phyloP scores from a whole-genome alignment of 2,113 vertebrate species.

The Catharus fuscescens region DNA sequence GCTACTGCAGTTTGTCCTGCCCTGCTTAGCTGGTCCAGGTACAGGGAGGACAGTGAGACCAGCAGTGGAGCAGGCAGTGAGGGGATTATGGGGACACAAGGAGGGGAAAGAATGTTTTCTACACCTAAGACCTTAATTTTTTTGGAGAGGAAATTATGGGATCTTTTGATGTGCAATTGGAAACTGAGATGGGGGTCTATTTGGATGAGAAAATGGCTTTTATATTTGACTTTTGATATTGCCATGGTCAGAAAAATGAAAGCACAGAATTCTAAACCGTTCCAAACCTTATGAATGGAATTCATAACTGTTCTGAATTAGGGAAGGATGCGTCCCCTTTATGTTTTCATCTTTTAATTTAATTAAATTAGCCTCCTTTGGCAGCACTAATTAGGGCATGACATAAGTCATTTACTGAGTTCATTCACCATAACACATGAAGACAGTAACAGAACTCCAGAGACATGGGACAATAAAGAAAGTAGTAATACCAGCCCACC shows the following conservation, averaged over 20 bases:
- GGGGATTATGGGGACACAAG: background rate
- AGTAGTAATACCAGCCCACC: fast-evolving
- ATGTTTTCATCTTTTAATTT: background rate
- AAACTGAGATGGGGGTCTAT: background rate
- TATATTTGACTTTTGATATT: background rate
- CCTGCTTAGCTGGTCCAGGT: background rate
- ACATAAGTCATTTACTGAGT: background rate
- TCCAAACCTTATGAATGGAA: slow-evolving; percentile 14
- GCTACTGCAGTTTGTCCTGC: background rate
- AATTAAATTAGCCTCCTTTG: background rate
- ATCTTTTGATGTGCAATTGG: background rate
- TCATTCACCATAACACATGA: background rate
- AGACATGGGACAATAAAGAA: background rate
- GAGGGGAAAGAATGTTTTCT: background rate
- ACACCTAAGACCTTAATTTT: background rate
- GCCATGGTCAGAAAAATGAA: no score
- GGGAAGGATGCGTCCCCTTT: background rate
- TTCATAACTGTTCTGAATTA: slow-evolving; percentile 21
- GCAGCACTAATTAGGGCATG: background rate
- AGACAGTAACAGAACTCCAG: background rate
- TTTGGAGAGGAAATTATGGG: background rate
- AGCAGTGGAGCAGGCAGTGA: background rate
- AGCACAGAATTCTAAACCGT: background rate
- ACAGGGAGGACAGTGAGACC: background rate
- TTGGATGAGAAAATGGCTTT: slow-evolving; percentile 20